A percentile compares a stretch with the other conserved stretches of the same genome.
Evolutionary conservation across 2,888 invertebrate species (phyloP).

Genomic region (Amiota minor): DNA sequence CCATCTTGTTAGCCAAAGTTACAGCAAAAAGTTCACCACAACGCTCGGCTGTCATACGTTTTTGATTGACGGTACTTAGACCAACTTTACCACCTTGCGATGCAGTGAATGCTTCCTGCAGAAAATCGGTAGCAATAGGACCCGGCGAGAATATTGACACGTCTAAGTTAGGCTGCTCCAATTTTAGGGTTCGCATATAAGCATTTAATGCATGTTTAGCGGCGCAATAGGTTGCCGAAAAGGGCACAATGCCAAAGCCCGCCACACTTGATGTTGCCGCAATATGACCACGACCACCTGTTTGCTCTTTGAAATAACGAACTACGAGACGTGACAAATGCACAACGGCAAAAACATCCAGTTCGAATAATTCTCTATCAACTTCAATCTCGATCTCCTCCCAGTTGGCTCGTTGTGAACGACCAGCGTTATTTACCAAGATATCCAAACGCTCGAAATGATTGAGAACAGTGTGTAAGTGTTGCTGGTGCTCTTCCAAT

Average conservation of each 20-base stretch:
- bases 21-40: constrained; percentile 77
- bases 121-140: constrained; percentile 82
- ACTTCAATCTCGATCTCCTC: constrained; percentile 81
- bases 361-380: constrained; percentile 82
- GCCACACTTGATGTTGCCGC: constrained; percentile 84
- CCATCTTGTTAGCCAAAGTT: constrained; percentile 77
- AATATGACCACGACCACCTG: constrained; percentile 77
- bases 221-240: constrained; percentile 81
- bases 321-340: constrained; percentile 81
- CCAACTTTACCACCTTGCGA: constrained; percentile 75
- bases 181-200: constrained; percentile 80
- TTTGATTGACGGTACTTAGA: constrained; percentile 71
- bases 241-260: constrained; percentile 80
- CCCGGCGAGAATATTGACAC: constrained; percentile 85
- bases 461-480: constrained; percentile 78
- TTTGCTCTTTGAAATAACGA: constrained; percentile 76
- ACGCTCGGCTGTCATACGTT: constrained; percentile 76
- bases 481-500: constrained; percentile 76
- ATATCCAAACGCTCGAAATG: constrained; percentile 84
- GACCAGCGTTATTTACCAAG: constrained; percentile 86
- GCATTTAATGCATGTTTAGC: constrained; percentile 87
- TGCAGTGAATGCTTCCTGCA: constrained; percentile 81
- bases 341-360: constrained; percentile 84
- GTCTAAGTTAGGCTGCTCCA: constrained; percentile 76
- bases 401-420: constrained; percentile 84